Base-by-base conservation (phyloP, 1,140 invertebrate genomes). In the Proctacanthus coquilletti region DNA sequence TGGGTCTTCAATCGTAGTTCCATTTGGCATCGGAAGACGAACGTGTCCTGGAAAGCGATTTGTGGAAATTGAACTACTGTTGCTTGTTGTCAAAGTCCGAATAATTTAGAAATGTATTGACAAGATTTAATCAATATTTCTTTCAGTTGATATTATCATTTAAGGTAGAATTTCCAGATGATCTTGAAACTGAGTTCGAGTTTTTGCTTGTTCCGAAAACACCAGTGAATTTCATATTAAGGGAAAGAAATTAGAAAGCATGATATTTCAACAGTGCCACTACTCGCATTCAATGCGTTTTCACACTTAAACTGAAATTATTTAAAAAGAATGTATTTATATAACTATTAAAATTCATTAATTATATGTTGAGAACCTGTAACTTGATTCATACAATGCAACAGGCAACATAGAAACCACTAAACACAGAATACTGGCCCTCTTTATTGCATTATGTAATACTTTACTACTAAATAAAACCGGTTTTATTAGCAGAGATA, bases 41-140 rank as follows among this genome's bases (percentile, higher is more conserved):
- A 80, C 81, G 54, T 88, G 83, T 59, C 83, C 83, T 0, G 84
- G 82, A 14, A 83, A 84, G 58, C 62, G 81, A 37, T 85, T 84
- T 47, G 75, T 84, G 3, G 80, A 87, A 46, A 70, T 84, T 38
- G 76, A 80, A 39, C 61, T 88, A 5, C 74, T 80, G 41, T 61
- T 84, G 17, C 65, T 83, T 27, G 50, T 86, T 5, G 78, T 80
- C 3, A 80, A 80, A 70, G 77, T 81, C 54, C 39, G 34, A 4
- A 30, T 31, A 18, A 6, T 18, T 30, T 38, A 29, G 31, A 37
- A 11, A 37, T 23, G 27, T 4, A 41, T 41, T 31, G 2, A 4
- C 2, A 17, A 21, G 5, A 25, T 37, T 17, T 30, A n/a, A 3
- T 29, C 18, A 17, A 21, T 34, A 40, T 39, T 46, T 49, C 34